A percentile compares a stretch with the other conserved stretches of the same genome.
phyloP scores from a whole-genome alignment of 2,113 vertebrate species.

The Holacanthus passer region DNA sequence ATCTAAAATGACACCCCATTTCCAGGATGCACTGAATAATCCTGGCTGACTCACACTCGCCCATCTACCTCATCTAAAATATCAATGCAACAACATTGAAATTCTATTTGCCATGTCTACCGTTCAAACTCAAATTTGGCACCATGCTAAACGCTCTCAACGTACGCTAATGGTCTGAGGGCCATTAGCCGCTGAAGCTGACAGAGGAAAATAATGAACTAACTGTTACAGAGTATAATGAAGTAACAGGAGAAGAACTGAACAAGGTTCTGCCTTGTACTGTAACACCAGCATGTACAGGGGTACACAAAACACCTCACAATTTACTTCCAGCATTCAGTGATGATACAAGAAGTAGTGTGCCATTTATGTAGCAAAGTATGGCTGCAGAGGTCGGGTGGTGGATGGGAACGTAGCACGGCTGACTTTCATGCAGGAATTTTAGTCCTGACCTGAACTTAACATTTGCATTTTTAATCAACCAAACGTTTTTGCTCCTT shows the following conservation, averaged over 20 bases:
- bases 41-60: not conserved
- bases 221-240: not conserved
- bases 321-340: not conserved
- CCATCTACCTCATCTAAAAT: slow-evolving; percentile 25
- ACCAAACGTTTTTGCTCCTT: not conserved
- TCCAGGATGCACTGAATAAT: slow-evolving; percentile 23
- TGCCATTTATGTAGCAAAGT: not conserved
- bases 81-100: slow-evolving; percentile 6
- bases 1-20: slow-evolving; percentile 1
- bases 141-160: slow-evolving; percentile 13
- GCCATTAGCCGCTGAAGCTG: slow-evolving; percentile 3
- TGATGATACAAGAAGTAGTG: not conserved
- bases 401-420: too few species aligned
- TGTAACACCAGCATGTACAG: not conserved
- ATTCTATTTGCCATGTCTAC: slow-evolving; percentile 7
- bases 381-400: not conserved
- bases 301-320: not conserved
- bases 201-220: slow-evolving; percentile 24
- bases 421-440: too few species aligned
- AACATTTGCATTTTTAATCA: not conserved
- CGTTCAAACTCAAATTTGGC: slow-evolving; percentile 31
- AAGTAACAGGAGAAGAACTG: not conserved
- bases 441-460: too few species aligned
- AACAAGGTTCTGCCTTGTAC: not conserved
- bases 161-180: slow-evolving; percentile 1